Percentiles rank a stretch among this genome's conserved stretches.
Evolutionary conservation across 2,797 vertebrate genomes (phyloP).

Genomic region (Tapera naevia): DNA sequence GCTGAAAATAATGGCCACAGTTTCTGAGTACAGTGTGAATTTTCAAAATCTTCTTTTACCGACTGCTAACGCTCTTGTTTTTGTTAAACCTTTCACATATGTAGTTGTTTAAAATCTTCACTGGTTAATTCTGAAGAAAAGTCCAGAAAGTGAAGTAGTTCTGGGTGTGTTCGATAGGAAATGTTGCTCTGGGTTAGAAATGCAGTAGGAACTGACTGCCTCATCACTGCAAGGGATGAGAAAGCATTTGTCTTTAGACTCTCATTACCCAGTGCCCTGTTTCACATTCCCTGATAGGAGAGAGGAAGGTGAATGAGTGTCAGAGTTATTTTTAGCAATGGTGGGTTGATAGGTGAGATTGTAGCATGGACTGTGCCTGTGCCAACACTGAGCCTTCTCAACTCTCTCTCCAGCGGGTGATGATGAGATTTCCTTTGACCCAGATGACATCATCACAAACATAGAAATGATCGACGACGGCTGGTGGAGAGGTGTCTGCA

Average conservation of each 20-base stretch:
- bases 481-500: constrained; percentile 96
- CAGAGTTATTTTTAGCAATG: fast-evolving
- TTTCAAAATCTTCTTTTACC: background rate
- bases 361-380: fast-evolving
- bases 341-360: background rate
- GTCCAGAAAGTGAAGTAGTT: background rate
- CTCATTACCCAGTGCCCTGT: background rate
- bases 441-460: constrained; percentile 96
- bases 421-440: constrained; percentile 96
- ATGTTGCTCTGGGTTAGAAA: background rate
- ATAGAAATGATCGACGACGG: constrained; percentile 98
- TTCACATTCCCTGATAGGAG: background rate
- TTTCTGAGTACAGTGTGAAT: background rate
- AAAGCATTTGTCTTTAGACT: fast-evolving
- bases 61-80: background rate
- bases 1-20: fast-evolving
- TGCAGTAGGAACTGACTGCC: fast-evolving
- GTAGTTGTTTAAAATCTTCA: background rate
- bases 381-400: background rate
- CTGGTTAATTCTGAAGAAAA: background rate
- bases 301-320: background rate
- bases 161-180: background rate
- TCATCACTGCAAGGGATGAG: background rate
- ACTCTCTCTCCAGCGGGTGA: constrained; percentile 84
- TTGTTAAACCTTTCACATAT: background rate